Percentiles rank a stretch among this genome's conserved stretches.
These are phyloP conservation scores for Drosophila nannoptera DNA, from an alignment of 1,140 invertebrate genomes.

Conservation along the genomic window DNA sequence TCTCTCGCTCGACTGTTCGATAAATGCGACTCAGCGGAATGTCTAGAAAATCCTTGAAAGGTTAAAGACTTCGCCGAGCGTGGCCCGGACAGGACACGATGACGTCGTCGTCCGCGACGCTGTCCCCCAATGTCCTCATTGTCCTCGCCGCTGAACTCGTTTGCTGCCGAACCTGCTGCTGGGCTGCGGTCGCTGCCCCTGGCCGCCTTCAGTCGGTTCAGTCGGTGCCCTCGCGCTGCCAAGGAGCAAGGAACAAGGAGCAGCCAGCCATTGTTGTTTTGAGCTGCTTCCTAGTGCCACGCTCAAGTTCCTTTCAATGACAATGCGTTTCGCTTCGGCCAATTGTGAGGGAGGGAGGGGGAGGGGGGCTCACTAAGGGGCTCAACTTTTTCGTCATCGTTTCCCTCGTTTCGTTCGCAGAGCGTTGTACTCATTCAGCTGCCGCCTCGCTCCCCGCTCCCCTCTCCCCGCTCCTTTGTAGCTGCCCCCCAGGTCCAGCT, in stretches of 20 bases:
- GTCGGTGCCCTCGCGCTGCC: conserved; percentile 4
- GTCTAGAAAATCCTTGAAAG: conserved; percentile 75
- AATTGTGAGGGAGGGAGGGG: not conserved
- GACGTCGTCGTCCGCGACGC: conserved; percentile 27
- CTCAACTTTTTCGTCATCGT: conserved; percentile 39
- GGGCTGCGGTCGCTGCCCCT: conserved; percentile 71
- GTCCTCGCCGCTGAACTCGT: conserved; percentile 60
- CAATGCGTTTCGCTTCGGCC: conserved; percentile 56
- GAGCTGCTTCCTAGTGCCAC: conserved; percentile 39
- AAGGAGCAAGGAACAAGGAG: not conserved
- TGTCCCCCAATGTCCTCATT: conserved; percentile 30
- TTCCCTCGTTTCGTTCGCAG: not conserved
- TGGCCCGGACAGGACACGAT: conserved; percentile 58
- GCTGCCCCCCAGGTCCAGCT: conserved; percentile 7
- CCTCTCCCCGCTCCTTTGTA: too few species aligned
- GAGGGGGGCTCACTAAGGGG: not conserved
- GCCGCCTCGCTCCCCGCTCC: not conserved
- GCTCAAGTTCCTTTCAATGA: conserved; percentile 75
- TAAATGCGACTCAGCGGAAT: conserved; percentile 43
- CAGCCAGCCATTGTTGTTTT: conserved; percentile 38
- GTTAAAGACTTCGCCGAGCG: conserved; percentile 65
- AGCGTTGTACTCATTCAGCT: conserved; percentile 2
- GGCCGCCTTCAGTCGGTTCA: conserved; percentile 48
- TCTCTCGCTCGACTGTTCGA: conserved; percentile 38
- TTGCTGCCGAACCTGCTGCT: conserved; percentile 49